Base-by-base conservation (phyloP, 2,888 invertebrate species). In the Drosophila glabriapex region DNA sequence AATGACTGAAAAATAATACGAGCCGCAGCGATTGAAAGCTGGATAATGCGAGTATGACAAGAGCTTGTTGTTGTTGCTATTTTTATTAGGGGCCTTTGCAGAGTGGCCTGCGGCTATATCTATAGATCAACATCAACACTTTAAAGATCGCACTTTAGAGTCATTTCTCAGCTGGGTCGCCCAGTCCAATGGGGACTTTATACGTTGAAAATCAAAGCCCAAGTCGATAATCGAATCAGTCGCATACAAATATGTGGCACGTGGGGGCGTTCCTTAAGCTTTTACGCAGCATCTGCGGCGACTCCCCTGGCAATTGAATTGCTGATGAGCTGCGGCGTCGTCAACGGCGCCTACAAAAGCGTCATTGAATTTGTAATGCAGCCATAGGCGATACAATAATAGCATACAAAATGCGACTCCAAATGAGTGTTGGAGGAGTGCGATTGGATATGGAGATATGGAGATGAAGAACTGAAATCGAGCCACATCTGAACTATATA, bases 281-380 rank as follows among this genome's bases (percentile, higher is more conserved):
- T 56, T 35, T 46, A 49, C 66, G 16, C 64, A 50, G 59, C 49
- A 25, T 22, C 71, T 33, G 52, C 31, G 16, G n/a, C 31, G 28
- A 10, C 28, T 74, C 77, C 83, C 80, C 43, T 68, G 90, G 76
- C 86, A 91, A 89, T 88, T 88, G 90, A 86, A 85, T 91, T 83
- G 82, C 79, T 89, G 89, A 91, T 84, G 83, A 83, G 88, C 76
- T 85, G 73, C 80, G 69, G 43, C 68, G 33, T 67, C 50, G 35
- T 41, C 62, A 31, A 37, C 82, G 75, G 89, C 88, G 85, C 82
- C 87, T 80, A 78, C 59, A 46, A 63, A 76, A 71, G 82, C 74
- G 56, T 79, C 83, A 76, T 87, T 89, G 90, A 89, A 89, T 89
- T 82, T 81, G 39, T 81, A 89, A 89, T 87, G 86, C 87, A 86